phyloP scores from a whole-genome alignment of 2,797 vertebrate genomes.

The Myotis findleyi region DNA sequence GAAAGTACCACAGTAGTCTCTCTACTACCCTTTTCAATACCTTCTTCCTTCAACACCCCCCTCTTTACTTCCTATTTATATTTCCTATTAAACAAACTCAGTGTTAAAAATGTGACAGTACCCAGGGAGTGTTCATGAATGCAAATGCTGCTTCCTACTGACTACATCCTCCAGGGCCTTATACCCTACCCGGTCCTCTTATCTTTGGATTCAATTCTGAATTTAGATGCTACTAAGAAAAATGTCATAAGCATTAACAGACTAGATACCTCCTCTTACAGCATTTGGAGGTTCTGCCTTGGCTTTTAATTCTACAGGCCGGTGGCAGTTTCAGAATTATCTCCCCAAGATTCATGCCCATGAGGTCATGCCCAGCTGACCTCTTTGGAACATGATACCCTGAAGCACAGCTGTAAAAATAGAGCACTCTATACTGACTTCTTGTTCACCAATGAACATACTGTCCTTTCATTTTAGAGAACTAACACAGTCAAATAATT shows the following conservation, averaged over 20 bases:
- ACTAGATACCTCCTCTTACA: neutral
- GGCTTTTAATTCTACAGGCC: neutral
- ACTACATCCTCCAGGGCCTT: neutral
- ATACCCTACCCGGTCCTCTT: neutral
- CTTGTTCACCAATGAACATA: conserved; percentile 26
- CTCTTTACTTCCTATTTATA: neutral
- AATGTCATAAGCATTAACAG: neutral
- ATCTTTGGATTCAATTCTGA: conserved; percentile 55
- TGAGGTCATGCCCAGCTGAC: conserved; percentile 60
- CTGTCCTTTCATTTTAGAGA: neutral
- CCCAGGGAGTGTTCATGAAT: neutral
- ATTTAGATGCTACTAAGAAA: neutral
- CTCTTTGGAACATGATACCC: conserved; percentile 51
- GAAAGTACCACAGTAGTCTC: neutral
- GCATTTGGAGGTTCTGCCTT: neutral
- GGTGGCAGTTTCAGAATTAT: neutral
- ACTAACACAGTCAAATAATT: neutral
- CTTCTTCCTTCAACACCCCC: conserved; percentile 25
- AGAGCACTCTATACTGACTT: conserved; percentile 41
- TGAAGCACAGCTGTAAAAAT: conserved; percentile 69
- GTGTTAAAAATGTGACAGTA: conserved; percentile 3
- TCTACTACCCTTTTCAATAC: neutral
- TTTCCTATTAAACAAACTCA: neutral
- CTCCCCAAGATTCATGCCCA: conserved; percentile 38
- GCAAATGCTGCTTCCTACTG: neutral